Evolutionary conservation across 2,113 vertebrate genomes (phyloP).

Genomic region (Corythornis madagascariensis): DNA sequence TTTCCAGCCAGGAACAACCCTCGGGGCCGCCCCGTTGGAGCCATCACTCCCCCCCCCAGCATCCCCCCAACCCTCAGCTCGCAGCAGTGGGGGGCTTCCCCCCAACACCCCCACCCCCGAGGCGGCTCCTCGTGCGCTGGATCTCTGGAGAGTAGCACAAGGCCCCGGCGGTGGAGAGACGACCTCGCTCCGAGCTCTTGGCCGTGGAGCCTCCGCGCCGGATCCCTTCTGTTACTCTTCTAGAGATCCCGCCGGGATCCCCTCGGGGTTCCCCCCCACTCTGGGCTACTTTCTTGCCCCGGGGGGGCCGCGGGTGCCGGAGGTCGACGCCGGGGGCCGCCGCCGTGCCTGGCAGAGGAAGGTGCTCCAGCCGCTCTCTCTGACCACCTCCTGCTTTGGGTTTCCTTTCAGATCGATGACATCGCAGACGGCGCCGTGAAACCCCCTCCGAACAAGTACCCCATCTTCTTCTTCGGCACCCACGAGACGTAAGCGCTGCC

Average conservation of each 20-base stretch:
- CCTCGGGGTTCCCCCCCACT: background rate
- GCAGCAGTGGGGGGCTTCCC: background rate
- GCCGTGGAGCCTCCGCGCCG: background rate
- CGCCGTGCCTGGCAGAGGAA: background rate
- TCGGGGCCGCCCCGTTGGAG: background rate
- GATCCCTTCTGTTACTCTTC: constrained; percentile 5
- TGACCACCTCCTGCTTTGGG: constrained; percentile 33
- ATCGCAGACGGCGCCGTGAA: constrained; percentile 96
- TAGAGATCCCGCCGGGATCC: background rate
- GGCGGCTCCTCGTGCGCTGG: background rate
- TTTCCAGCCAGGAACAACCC: constrained; percentile 29
- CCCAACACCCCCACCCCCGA: background rate
- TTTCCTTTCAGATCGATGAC: constrained; percentile 90
- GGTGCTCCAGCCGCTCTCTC: background rate
- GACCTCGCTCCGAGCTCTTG: background rate
- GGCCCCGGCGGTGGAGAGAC: background rate
- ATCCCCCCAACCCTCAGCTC: background rate
- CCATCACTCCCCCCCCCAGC: background rate
- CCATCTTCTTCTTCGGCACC: constrained; percentile 98
- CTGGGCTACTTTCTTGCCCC: constrained; percentile 8
- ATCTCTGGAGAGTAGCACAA: constrained; percentile 9
- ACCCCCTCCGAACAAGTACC: constrained; percentile 96
- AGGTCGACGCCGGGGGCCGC: constrained; percentile 9
- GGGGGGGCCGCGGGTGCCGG: background rate
- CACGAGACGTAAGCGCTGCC: constrained; percentile 91